Evolutionary conservation across 1,140 invertebrate genomes (phyloP), one percentile per base, ranked within the genome.

Genomic region (Pinna nobilis): DNA sequence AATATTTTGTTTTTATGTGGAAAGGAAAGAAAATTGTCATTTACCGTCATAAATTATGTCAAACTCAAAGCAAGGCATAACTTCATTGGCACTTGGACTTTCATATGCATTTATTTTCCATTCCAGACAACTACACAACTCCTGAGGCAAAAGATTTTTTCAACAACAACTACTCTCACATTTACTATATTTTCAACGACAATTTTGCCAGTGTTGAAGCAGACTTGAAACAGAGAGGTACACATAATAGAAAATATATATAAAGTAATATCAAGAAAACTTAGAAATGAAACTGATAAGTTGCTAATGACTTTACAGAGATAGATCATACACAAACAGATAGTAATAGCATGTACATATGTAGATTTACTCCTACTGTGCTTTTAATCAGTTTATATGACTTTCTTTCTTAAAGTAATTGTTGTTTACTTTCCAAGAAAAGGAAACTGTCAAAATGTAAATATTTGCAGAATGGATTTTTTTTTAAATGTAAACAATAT

Each of bases 171-270:
- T 98, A 97, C 87, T 97, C 95, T 84, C 95, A 97, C 91, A 94
- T 98, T 35, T 98, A 97, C 88, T 96, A 95, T 86, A 95, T 98
- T 80, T 92, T 99, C 53, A 97, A 98, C 89, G 97, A 99, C 88
- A 95, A 95, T 85, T 98, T 98, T 88, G 93, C 97, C 49, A 92
- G 93, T 84, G 94, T 96, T 49, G 97, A 99, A 91, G 92, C 93
- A 59, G 97, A 97, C 89, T 90, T 98, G 28, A 93, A 94, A 75
- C 95, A 97, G 90, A 93, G 95, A 93, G 96, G 97, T 98, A 92
- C 70, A 75, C 64, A 41, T 60, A 23, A n/a, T 23, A n/a, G 18
- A 35, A 39, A 1, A 33, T 9, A 15, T 15, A 63, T 47, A n/a
- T 41, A 55, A 25, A n/a, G n/a, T 2, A 1, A 55, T 55, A 55